phyloP scores from a whole-genome alignment of 2,888 invertebrate genomes.

The Colostygia pectinataria region DNA sequence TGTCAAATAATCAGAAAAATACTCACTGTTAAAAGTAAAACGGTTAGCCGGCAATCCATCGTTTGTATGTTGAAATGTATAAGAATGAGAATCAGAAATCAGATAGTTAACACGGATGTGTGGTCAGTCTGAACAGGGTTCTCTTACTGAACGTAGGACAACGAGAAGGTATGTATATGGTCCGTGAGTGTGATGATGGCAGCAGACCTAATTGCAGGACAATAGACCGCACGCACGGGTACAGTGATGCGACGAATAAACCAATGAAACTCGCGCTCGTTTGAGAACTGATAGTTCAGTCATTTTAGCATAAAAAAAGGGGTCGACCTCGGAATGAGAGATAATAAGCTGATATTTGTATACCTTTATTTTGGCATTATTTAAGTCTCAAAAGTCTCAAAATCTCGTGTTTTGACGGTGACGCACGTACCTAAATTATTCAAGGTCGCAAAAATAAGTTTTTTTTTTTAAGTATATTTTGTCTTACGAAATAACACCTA shows the following conservation, averaged over 20 bases:
- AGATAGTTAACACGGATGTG: constrained; percentile 37
- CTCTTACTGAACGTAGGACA: constrained; percentile 59
- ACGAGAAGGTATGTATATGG: constrained; percentile 65
- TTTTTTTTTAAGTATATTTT: too few species aligned
- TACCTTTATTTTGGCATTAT: too few species aligned
- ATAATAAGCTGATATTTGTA: too few species aligned
- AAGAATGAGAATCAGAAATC: too few species aligned
- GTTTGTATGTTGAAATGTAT: too few species aligned
- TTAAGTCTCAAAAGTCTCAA: too few species aligned
- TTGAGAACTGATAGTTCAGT: neutral
- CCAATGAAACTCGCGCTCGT: neutral
- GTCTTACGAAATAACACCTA: too few species aligned
- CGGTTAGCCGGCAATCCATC: constrained; percentile 55
- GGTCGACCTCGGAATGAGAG: too few species aligned
- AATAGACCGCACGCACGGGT: constrained; percentile 52
- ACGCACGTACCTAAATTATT: too few species aligned
- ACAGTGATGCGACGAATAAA: constrained; percentile 17
- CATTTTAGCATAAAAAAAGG: neutral
- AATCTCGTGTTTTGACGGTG: too few species aligned
- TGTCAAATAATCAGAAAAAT: too few species aligned
- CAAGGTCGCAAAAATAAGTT: too few species aligned
- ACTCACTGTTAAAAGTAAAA: constrained; percentile 60
- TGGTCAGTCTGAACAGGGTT: constrained; percentile 43
- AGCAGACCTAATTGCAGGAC: constrained; percentile 50
- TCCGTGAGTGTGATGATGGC: constrained; percentile 53